Evolutionary conservation across 1,140 invertebrate genomes (phyloP), one percentile per base, ranked within the genome.

Genomic region (Parapsyche elsis): DNA sequence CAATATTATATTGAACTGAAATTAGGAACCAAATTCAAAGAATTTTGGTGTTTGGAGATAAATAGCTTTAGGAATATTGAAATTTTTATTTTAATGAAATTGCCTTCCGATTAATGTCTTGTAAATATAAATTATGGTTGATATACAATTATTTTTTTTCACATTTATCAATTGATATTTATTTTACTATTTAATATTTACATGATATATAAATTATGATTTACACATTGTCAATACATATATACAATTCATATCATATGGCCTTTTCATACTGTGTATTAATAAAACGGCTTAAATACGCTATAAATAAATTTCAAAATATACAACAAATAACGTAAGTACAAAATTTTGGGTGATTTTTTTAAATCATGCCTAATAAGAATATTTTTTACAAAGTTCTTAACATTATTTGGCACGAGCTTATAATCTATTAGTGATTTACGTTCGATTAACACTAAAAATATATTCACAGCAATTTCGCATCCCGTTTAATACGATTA

Each of bases 351-450:
- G 38, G 44, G 46, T 73, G 46, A 45, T 73, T 9, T 10, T 46
- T 21, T 46, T 26, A 21, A 46, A 73, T 73, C 64, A 67, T 67
- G 64, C 64, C 64, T 67, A 67, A 73, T 76, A 30, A 76, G 30
- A 79, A 71, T 82, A 82, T 67, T 73, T 64, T 67, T 45, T 67
- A 78, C 59, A 80, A 75, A 78, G 73, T 38, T 79, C 81, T 76
- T 83, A 79, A 83, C 49, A 76, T 80, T 83, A 83, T 83, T 83
- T 83, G 81, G 81, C 81, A 83, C 81, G 74, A 57, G 19, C 79
- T 79, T 83, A 83, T 38, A 44, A 74, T 9, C 77, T 81, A 81
- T 79, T 79, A 81, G 76, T 81, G 73, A 67, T 75, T 75, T 75
- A 57, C 38, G 49, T n/a, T 75, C 70, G 30, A 71, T 75, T 75